Base-by-base conservation (phyloP, 2,113 vertebrate species). In the Emberiza fucata region DNA sequence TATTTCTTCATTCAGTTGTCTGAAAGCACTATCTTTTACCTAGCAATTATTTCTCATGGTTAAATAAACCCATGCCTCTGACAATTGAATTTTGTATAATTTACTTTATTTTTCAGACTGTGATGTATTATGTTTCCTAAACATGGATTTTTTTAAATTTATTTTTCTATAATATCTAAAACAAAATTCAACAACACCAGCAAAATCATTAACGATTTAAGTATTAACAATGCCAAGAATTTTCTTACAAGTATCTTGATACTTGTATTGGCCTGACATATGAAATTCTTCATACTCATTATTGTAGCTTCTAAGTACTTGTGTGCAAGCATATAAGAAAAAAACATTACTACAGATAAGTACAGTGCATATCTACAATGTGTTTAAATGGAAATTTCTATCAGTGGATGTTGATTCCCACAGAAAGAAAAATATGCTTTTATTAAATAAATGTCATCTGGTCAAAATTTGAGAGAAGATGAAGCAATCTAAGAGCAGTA, bases 181-280 rank as follows among this genome's bases (percentile, higher is more conserved):
- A 0, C 12, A 89, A 89, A 81, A 81, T 59, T 87, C 47, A 90
- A 39, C 25, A 63, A 4, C 25, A 35, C 5, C 14, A 71, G 8
- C 2, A 71, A 71, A 87, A 56, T 71, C 8, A 64, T 50, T 78
- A n/a, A 50, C 69, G 66, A n/a, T 33, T 27, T 3, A 29, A 16
- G 8, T 33, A 44, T n/a, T 76, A 85, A 72, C 2, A 47, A 19
- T 44, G 31, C 1, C 19, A 66, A 35, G 0, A 12, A 0, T 12
- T 25, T 50, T 51, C 48, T 70, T 69, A 18, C 45, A 81, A 61
- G 2, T 44, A 24, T 68, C 19, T 86, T 75, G 17, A 53, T 57
- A 53, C 9, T n/a, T 69, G 3, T 39, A 44, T 40, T 66, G 15
- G 1, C 17, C 27, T 51, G 18, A 70, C 14, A 7, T 54, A 8